These are phyloP conservation scores for Scolopax bukidnonensis DNA, from an alignment of 2,797 vertebrate species.

Conservation along the genomic window DNA sequence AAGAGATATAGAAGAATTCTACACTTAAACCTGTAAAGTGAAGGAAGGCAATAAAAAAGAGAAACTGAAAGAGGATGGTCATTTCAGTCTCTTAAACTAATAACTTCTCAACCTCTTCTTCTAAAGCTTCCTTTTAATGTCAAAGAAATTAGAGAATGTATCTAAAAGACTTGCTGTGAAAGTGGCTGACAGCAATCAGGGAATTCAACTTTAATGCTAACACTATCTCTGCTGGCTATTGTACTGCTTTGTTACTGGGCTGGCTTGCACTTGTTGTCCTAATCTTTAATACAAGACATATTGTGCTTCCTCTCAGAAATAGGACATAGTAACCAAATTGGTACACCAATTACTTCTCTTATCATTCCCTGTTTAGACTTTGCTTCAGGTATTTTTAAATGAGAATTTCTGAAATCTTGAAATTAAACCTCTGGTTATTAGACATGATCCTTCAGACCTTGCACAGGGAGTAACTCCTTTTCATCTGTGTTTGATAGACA, in stretches of 20 bases:
- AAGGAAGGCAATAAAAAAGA: background rate
- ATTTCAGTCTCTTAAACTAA: background rate
- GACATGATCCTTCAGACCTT: constrained; percentile 67
- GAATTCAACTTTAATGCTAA: background rate
- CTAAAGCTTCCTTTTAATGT: constrained; percentile 12
- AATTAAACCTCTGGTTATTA: constrained; percentile 76
- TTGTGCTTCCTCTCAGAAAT: constrained; percentile 49
- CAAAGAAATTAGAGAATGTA: background rate
- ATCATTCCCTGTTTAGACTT: constrained; percentile 59
- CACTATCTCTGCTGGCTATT: background rate
- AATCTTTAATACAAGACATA: background rate
- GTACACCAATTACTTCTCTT: constrained; percentile 52
- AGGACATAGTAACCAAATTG: constrained; percentile 11
- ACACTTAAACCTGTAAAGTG: background rate
- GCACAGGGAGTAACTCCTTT: constrained; percentile 10
- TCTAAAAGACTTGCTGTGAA: background rate
- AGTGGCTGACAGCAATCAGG: constrained; percentile 2
- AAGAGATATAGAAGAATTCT: background rate
- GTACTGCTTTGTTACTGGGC: constrained; percentile 3
- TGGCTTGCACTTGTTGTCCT: constrained; percentile 5
- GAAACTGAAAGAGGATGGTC: background rate
- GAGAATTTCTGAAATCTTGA: constrained; percentile 69
- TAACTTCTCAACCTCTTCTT: background rate
- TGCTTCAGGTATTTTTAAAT: constrained; percentile 77
- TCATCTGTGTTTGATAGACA: constrained; percentile 64